A percentile compares a stretch with the other conserved stretches of the same genome.
Conservation (phyloP, 2,888 invertebrate genomes). For the Heteropelma amictum region DNA sequence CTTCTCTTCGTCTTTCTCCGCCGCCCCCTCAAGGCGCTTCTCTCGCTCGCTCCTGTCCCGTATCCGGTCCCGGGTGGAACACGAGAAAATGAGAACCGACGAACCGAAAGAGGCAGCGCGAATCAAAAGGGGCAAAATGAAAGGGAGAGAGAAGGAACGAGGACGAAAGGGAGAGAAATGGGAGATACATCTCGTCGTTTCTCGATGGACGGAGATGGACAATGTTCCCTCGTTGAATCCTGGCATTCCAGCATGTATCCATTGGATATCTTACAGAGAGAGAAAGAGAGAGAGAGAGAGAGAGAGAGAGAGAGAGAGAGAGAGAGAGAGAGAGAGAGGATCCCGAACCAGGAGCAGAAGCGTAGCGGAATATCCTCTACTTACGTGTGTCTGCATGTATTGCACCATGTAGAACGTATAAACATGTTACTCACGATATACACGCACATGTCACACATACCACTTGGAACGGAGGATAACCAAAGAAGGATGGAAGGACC, state of each 20-base stretch:
- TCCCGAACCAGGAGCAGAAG: conserved; percentile 48
- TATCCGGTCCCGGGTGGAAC: conserved; percentile 30
- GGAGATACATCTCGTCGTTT: conserved; percentile 19
- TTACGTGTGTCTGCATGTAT: not conserved
- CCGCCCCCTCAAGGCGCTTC: conserved; percentile 46
- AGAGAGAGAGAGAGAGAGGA: conserved; percentile 29
- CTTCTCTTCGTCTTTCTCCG: conserved; percentile 8
- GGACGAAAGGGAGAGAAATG: not conserved
- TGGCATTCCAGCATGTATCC: conserved; percentile 50
- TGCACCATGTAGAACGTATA: not conserved
- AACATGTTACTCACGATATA: too few relatives aligned
- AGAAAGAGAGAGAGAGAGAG: too few relatives aligned
- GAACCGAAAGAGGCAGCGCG: conserved; percentile 14
- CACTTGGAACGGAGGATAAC: not conserved
- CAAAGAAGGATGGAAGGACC: conserved; percentile 20
- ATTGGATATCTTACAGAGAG: conserved; percentile 35
- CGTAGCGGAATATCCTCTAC: conserved; percentile 27
- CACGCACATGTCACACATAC: conserved; percentile 1
- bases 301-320: conserved; percentile 35
- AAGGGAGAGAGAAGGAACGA: conserved; percentile 19
- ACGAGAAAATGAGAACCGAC: conserved; percentile 37
- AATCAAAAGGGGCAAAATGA: conserved; percentile 50
- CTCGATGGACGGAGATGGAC: conserved; percentile 37
- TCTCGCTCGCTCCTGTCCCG: conserved; percentile 31
- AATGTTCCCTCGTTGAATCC: conserved; percentile 46